Conservation (phyloP, 2,888 invertebrate genomes). For the Coelinius sp. region DNA sequence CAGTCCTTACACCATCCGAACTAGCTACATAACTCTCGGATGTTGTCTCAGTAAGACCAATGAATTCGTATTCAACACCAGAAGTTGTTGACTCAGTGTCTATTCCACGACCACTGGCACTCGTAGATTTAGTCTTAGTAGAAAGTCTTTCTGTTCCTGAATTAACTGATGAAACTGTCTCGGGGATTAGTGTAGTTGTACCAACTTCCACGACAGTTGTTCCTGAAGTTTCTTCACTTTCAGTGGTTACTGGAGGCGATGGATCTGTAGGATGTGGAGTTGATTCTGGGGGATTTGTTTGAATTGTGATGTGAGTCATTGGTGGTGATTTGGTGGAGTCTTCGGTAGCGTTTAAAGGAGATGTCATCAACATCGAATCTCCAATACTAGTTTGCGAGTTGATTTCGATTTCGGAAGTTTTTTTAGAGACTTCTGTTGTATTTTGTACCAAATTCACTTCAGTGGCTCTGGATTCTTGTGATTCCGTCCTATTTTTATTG, state of each 20-base stretch:
- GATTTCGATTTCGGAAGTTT: constrained; percentile 18
- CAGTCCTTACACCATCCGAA: constrained; percentile 10
- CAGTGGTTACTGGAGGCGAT: not conserved
- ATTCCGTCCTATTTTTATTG: constrained; percentile 27
- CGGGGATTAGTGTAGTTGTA: constrained; percentile 1
- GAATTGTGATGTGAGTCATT: not conserved
- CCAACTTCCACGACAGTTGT: not conserved
- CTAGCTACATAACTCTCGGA: constrained; percentile 30
- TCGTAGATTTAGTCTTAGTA: not conserved
- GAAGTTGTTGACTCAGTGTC: constrained; percentile 49
- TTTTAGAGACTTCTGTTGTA: constrained; percentile 32
- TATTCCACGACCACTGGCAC: not conserved
- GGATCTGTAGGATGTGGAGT: not conserved
- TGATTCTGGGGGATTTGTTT: not conserved
- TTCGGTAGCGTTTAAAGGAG: constrained; percentile 51
- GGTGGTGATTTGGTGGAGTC: constrained; percentile 41
- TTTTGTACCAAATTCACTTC: constrained; percentile 29
- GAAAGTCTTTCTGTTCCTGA: not conserved
- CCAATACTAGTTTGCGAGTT: constrained; percentile 49
- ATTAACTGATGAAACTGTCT: constrained; percentile 7
- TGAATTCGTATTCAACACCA: constrained; percentile 60
- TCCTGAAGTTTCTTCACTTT: not conserved
- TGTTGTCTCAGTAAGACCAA: constrained; percentile 57
- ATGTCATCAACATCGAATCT: constrained; percentile 41
- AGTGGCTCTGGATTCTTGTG: constrained; percentile 26